Percentiles rank a stretch among this genome's conserved stretches.
Conservation (phyloP, 1,140 invertebrate genomes). For the Solen grandis region DNA sequence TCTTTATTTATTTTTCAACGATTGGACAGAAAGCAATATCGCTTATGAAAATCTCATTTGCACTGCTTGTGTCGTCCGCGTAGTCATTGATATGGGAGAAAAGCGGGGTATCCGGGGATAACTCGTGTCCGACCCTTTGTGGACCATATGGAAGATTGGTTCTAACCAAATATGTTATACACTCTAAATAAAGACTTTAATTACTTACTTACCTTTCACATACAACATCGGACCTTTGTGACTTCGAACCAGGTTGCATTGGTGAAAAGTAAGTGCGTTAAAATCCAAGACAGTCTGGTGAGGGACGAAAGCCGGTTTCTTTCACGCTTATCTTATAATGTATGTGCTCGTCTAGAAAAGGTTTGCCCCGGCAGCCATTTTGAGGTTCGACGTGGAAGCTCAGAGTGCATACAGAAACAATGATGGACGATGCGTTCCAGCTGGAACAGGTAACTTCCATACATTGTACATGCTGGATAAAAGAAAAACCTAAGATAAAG, state of each 20-base stretch:
- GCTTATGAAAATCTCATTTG: too few relatives aligned
- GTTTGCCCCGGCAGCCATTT: slow-evolving; percentile 1
- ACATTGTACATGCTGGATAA: background rate
- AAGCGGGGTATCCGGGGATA: too few relatives aligned
- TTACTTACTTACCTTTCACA: background rate
- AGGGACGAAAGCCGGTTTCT: background rate
- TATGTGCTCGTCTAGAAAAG: slow-evolving; percentile 23
- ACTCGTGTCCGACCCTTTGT: too few relatives aligned
- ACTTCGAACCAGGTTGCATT: background rate
- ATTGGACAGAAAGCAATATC: too few relatives aligned
- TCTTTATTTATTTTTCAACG: too few relatives aligned
- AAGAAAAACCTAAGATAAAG: too few relatives aligned
- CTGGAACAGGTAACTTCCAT: slow-evolving; percentile 36
- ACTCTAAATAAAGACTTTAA: too few relatives aligned
- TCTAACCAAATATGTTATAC: too few relatives aligned
- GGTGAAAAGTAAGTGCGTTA: background rate
- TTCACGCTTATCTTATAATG: background rate
- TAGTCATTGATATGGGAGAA: too few relatives aligned
- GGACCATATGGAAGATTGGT: too few relatives aligned
- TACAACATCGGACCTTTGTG: background rate
- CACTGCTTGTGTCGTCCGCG: too few relatives aligned
- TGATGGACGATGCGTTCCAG: slow-evolving; percentile 32
- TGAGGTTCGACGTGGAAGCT: slow-evolving; percentile 46
- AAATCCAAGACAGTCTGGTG: background rate
- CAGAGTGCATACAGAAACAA: too few relatives aligned